Base-by-base conservation (phyloP, 2,113 vertebrate species). In the Atractosteus spatula region DNA sequence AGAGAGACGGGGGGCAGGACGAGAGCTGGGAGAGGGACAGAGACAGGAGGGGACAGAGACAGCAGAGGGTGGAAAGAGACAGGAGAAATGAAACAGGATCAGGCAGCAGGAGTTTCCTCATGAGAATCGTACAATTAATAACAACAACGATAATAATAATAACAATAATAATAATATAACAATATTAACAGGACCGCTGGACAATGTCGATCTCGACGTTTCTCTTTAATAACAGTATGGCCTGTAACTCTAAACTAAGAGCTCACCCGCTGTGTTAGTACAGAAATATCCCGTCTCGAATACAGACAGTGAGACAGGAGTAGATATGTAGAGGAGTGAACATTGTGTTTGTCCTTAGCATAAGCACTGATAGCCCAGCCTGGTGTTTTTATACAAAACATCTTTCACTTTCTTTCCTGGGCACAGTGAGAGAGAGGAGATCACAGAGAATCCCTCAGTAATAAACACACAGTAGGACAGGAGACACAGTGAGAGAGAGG, bases 211-310 rank as follows among this genome's bases (percentile, higher is more conserved):
- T 29, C 17, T 29, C 17, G 17, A 29, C 17, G 17, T 29, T 29
- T 29, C 17, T 29, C 17, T 29, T 29, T 29, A 29, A 29, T 82
- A 89, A 92, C 89, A 90, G 82, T 88, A 87, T 81, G 80, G 82
- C 77, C 84, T 80, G 78, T 78, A 78, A 82, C 84, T 85, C 91
- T 91, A 87, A 83, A 87, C 88, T 93, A 93, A 91, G 90, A n/a
- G 17, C 17, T 29, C 17, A 29, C 17, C 88, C 86, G 89, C 82
- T 84, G 88, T 90, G 91, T 92, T 93, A 93, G 91, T 93, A 92
- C 88, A 88, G 82, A 85, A 88, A 85, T 76, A 78, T 82, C 74
- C 72, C 77, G n/a, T 43, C 41, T 42, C 41, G 62, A 64, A 12
- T 55, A 44, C 8, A 14, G 51, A 45, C 63, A 70, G 69, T 16